Evolutionary conservation across 2,888 invertebrate genomes (phyloP), one percentile per base, ranked within the genome.

Genomic region (Mechanitis messenoides): DNA sequence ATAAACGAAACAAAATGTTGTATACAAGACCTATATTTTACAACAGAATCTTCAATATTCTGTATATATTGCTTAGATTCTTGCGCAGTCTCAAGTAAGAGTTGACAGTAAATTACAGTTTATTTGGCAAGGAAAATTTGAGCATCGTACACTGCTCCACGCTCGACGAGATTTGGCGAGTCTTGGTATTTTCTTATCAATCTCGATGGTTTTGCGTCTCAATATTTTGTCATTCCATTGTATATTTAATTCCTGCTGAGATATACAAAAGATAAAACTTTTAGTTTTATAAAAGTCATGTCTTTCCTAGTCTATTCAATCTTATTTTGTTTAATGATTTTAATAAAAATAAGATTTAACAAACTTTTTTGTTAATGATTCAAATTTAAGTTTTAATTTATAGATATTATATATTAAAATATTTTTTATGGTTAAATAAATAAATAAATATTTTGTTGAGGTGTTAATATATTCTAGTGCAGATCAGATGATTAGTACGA

Each of bases 181-280:
- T 45, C 54, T n/a, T 45, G 55, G 46, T 55, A 55, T 58, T 59
- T 53, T 55, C 62, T 59, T 62, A 59, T 62, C 62, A 56, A 56
- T 59, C 53, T 35, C 59, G 53, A 62, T 56, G 62, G 56, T 53
- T 56, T 56, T 62, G 42, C 56, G 45, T 53, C 45, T 55, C 56
- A 20, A 55, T 59, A 55, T 28, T 28, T 38, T 31, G 28, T 65
- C 58, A 42, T 45, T 54, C 46, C 55, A 60, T 56, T 60, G 55
- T 64, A 66, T 64, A 58, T 62, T 56, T 46, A 60, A 66, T 60
- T 53, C 56, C 58, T 56, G 62, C 20, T 20, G 20, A 20, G 20
- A 20, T 20, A 20, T 20, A 20, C 20, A 20, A 20, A 20, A 20
- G 20, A 20, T 20, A 20, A 20, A 20, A 64, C 60, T 50, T 63